These are phyloP conservation scores for Grammomys surdaster DNA, from an alignment of 2,113 vertebrate genomes.

Conservation along the genomic window DNA sequence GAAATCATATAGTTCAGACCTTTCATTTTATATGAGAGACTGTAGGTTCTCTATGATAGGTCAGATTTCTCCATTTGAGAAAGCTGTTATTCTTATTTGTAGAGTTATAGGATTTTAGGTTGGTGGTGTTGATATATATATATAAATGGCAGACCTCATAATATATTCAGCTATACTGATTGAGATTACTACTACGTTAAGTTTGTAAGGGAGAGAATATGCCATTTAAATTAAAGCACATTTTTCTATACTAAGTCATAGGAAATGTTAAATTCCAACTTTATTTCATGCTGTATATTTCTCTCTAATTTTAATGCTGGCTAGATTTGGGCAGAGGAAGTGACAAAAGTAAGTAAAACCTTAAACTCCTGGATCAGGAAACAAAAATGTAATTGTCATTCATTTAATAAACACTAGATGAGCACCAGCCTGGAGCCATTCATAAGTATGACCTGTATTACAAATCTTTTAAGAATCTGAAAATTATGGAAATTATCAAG, in stretches of 20 bases:
- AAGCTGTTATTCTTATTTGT: constrained; percentile 41
- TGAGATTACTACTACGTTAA: constrained; percentile 61
- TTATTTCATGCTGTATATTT: constrained; percentile 78
- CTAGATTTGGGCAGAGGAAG: constrained; percentile 97
- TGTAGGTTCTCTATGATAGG: background rate
- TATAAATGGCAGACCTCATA: constrained; percentile 48
- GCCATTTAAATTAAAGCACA: constrained; percentile 63
- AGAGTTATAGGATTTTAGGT: constrained; percentile 42
- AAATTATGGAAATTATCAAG: background rate
- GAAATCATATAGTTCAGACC: constrained; percentile 32
- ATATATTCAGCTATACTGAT: constrained; percentile 40
- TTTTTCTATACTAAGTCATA: constrained; percentile 73
- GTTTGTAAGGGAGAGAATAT: constrained; percentile 57
- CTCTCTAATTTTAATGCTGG: constrained; percentile 89
- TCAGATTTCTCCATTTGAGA: constrained; percentile 34
- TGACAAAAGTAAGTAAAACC: constrained; percentile 96
- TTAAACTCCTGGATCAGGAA: constrained; percentile 82
- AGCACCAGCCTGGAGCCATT: background rate
- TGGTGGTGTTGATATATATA: background rate
- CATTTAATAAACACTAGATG: constrained; percentile 55
- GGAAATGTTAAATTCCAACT: constrained; percentile 80
- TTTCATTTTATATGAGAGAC: constrained; percentile 57
- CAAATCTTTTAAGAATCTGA: constrained; percentile 40
- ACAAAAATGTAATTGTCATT: constrained; percentile 51
- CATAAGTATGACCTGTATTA: background rate